Conservation (phyloP, 2,888 invertebrate species). For the Pyrrhia umbra region DNA sequence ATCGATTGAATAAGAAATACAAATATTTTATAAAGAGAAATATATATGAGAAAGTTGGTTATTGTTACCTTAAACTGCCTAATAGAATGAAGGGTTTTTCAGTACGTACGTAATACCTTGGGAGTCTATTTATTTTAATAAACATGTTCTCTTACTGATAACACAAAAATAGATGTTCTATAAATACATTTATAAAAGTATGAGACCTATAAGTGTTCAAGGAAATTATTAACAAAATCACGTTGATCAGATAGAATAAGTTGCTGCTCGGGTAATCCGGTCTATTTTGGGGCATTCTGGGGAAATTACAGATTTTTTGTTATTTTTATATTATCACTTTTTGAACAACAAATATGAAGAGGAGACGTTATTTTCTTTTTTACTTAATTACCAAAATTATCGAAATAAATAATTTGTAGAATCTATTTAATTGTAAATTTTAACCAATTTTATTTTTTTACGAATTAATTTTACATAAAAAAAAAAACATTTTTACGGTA, state of each 20-base stretch:
- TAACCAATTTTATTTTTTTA: too few relatives aligned
- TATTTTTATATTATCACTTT: conserved; percentile 15
- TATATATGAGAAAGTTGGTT: too few relatives aligned
- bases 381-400: background rate
- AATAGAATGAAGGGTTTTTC: too few relatives aligned
- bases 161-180: background rate
- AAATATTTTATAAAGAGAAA: too few relatives aligned
- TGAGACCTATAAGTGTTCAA: conserved; percentile 5
- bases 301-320: conserved; percentile 31
- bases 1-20: too few relatives aligned
- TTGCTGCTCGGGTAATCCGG: background rate
- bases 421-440: too few relatives aligned
- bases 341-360: conserved; percentile 13
- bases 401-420: too few relatives aligned
- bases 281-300: conserved; percentile 36
- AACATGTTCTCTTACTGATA: background rate
- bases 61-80: too few relatives aligned
- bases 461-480: too few relatives aligned
- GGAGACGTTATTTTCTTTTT: too few relatives aligned
- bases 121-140: background rate
- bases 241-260: conserved; percentile 49
- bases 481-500: too few relatives aligned
- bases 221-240: conserved; percentile 40
- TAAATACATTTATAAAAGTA: background rate
- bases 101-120: background rate